Evolutionary conservation across 2,113 vertebrate genomes (phyloP).

Genomic region (Xenopus laevis): DNA sequence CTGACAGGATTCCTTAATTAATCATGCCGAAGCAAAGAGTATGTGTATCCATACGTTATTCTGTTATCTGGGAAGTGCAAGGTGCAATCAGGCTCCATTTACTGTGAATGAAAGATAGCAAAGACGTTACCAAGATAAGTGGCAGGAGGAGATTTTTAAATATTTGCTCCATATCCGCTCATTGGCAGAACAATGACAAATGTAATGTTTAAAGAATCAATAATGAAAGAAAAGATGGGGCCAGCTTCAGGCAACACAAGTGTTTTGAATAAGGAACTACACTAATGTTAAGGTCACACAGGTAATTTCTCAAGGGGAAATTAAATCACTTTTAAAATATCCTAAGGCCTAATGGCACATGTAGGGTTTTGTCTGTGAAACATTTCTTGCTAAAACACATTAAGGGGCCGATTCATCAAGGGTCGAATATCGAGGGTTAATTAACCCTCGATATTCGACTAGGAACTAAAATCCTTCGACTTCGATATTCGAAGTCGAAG

Average conservation of each 20-base stretch:
- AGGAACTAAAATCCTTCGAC: too few relatives aligned
- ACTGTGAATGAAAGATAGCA: slow-evolving; percentile 19
- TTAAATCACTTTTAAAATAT: too few relatives aligned
- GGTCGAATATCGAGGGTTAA: too few relatives aligned
- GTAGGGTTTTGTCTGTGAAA: too few relatives aligned
- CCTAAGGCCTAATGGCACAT: too few relatives aligned
- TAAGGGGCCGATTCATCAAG: too few relatives aligned
- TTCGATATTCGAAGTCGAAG: too few relatives aligned
- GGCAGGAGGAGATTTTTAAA: slow-evolving; percentile 11
- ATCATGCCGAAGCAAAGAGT: neutral
- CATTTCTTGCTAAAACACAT: too few relatives aligned
- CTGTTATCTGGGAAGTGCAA: slow-evolving; percentile 24
- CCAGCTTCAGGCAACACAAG: neutral
- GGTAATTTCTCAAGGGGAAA: too few relatives aligned
- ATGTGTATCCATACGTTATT: neutral
- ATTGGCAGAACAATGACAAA: slow-evolving; percentile 22
- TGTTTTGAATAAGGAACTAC: neutral
- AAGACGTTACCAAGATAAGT: slow-evolving; percentile 28
- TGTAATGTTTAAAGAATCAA: slow-evolving; percentile 8
- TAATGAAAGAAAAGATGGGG: neutral
- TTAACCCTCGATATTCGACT: too few relatives aligned
- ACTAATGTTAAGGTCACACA: neutral
- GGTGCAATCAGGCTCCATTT: slow-evolving; percentile 11
- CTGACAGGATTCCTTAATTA: slow-evolving; percentile 19
- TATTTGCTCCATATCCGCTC: slow-evolving; percentile 18